Base-by-base conservation (phyloP, 2,113 vertebrate species). In the Phyllostomus hastatus region DNA sequence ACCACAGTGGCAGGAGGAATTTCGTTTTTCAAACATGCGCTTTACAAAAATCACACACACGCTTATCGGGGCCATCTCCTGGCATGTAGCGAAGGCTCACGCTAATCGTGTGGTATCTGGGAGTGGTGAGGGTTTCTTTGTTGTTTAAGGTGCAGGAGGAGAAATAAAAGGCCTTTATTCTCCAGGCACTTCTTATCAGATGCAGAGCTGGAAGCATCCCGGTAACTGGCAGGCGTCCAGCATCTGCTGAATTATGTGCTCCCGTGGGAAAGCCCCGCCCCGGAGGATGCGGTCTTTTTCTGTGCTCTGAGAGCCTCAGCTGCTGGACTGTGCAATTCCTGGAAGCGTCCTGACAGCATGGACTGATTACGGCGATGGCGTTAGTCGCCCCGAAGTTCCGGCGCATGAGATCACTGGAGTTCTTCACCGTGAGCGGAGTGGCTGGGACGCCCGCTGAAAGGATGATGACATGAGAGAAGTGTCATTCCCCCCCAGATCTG, bases 291-390 rank as follows among this genome's bases (percentile, higher is more conserved):
- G 59, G 20, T 26, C 91, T 61, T 46, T 31, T 31, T 57, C 83
- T 93, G 93, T 90, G 54, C 70, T 96, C 94, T 81, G 82, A 97
- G 93, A 97, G 89, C 22, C 46, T 88, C 6, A 20, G 0, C 10
- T 84, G 35, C 73, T 87, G 64, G 61, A 50, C 17, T 50, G 22
- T 28, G 87, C 85, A 95, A 83, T 70, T 97, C 92, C 88, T 95
- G 94, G 97, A 97, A 98, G 72, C 20, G 66, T 94, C 86, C 54
- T 89, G 73, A 78, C 61, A 96, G 20, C 20, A 50, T 24, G 67
- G 91, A 87, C 50, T 95, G 31, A 64, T 97, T 87, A 94, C 50
- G 94, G 90, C 91, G 89, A 33, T 38, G 76, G 83, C 15, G 46
- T 15, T 69, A 88, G 93, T 64, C 90, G 64, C 76, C 41, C 26